These are phyloP conservation scores for Meloidogyne floridensis DNA, from an alignment of 1,140 invertebrate genomes.

Conservation along the genomic window DNA sequence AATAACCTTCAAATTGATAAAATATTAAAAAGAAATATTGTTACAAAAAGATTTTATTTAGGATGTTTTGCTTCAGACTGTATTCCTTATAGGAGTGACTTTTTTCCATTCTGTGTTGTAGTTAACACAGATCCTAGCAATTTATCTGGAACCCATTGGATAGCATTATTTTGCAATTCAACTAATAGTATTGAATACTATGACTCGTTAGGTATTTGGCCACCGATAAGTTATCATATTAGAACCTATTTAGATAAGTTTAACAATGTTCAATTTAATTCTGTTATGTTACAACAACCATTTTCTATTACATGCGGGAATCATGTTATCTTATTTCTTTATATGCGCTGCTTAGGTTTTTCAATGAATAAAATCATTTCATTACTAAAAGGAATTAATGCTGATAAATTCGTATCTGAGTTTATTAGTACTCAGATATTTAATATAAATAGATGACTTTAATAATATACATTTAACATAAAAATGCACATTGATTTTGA, in stretches of 20 bases:
- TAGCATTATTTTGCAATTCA: neutral
- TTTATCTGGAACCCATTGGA: conserved; percentile 13
- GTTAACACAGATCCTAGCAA: neutral
- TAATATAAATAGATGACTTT: conserved; percentile 5
- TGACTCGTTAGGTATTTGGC: neutral
- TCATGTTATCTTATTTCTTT: neutral
- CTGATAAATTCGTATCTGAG: neutral
- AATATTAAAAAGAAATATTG: neutral
- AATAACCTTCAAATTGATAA: conserved; percentile 10
- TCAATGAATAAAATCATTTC: neutral
- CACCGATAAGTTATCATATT: neutral
- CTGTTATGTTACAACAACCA: neutral
- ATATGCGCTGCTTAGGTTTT: too few relatives aligned
- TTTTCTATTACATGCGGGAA: neutral
- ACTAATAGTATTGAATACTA: neutral
- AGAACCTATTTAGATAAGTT: neutral
- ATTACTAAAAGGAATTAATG: neutral
- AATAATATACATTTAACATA: neutral
- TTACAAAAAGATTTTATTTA: neutral
- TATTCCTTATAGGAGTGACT: neutral
- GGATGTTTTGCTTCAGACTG: neutral
- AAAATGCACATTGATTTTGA: conserved; percentile 8
- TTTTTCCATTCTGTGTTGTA: conserved; percentile 1
- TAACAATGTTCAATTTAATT: neutral
- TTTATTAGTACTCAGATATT: neutral